A percentile compares a stretch with the other conserved stretches of the same genome.
Conservation (phyloP, 2,888 invertebrate species). For the Scrobipalpa atriplicella region DNA sequence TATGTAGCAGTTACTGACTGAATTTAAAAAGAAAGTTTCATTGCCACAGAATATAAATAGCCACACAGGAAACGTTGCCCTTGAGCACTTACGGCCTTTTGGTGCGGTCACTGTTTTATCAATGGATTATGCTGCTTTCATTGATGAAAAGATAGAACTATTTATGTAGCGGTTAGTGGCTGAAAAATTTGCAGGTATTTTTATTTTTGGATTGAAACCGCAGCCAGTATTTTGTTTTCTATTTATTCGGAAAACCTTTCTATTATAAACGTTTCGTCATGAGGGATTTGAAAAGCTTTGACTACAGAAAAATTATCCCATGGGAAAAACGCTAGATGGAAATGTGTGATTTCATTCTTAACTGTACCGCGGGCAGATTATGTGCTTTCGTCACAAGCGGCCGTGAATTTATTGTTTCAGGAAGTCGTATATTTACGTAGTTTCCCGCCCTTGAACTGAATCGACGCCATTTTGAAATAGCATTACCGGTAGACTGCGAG, state of each 20-base stretch:
- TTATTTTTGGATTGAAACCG: too few relatives aligned
- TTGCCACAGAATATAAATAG: slow-evolving; percentile 10
- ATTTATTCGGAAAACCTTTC: too few relatives aligned
- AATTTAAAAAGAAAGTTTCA: slow-evolving; percentile 6
- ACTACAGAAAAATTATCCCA: too few relatives aligned
- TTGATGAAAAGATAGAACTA: neutral
- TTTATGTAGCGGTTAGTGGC: neutral
- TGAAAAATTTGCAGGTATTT: neutral
- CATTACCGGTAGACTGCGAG: neutral
- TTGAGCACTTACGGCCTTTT: neutral
- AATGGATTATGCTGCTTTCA: neutral
- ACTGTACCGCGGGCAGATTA: neutral
- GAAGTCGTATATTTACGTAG: neutral
- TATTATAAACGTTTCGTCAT: too few relatives aligned
- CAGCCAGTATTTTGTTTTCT: too few relatives aligned
- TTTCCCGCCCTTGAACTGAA: neutral
- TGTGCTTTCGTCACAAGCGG: neutral
- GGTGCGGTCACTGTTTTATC: neutral
- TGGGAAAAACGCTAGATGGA: too few relatives aligned
- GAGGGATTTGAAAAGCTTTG: too few relatives aligned
- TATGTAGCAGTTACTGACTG: too few relatives aligned
- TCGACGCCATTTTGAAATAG: neutral
- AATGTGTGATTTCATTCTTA: neutral
- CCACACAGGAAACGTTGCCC: neutral
- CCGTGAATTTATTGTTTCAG: slow-evolving; percentile 6